Percentiles rank a stretch among this genome's conserved stretches.
phyloP scores from a whole-genome alignment of 2,113 vertebrate species.

The Pycnonotus jocosus region DNA sequence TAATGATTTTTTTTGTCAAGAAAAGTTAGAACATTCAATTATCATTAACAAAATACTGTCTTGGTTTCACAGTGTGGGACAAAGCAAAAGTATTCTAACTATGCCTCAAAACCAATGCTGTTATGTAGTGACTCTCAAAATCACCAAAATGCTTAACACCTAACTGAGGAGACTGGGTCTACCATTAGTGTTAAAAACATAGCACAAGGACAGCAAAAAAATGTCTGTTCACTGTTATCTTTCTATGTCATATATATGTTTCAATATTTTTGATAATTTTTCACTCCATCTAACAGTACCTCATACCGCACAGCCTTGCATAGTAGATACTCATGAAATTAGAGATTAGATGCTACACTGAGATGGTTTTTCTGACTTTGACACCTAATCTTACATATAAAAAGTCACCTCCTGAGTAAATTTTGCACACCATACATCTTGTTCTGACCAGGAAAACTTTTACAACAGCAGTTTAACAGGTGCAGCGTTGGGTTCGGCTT shows the following conservation, averaged over 20 bases:
- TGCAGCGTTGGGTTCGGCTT: not conserved
- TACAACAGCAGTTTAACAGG: not conserved
- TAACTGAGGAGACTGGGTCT: not conserved
- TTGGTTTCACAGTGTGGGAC: not conserved
- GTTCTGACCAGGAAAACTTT: not conserved
- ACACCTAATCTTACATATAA: not conserved
- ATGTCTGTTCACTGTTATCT: not conserved
- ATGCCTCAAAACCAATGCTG: not conserved
- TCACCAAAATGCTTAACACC: not conserved
- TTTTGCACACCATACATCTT: not conserved
- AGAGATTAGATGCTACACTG: not conserved
- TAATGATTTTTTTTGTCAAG: not conserved
- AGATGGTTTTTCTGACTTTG: not conserved
- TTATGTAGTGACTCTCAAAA: not conserved
- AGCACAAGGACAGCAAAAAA: not conserved
- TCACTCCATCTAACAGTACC: not conserved
- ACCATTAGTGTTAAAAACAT: not conserved
- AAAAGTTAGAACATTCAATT: not conserved
- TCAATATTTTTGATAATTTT: not conserved
- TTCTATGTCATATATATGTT: not conserved
- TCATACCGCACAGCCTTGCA: not conserved
- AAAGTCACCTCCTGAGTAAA: not conserved
- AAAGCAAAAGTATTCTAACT: not conserved
- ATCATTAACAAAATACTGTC: not conserved
- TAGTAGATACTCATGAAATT: not conserved